A percentile compares a stretch with the other conserved stretches of the same genome.
phyloP scores from a whole-genome alignment of 92 coral and sea anemone genomes.

The Phymanthus crucifer region DNA sequence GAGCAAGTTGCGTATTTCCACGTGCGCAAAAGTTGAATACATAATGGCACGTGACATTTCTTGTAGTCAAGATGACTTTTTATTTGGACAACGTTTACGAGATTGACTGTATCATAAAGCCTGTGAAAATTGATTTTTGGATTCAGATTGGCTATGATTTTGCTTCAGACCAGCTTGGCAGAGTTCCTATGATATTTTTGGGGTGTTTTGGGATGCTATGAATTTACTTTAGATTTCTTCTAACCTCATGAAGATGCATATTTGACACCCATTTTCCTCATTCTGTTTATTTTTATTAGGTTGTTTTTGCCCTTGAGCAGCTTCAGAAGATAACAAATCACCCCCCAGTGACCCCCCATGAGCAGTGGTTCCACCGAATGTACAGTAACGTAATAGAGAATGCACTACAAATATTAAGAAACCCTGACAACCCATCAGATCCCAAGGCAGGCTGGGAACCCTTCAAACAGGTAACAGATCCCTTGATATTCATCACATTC shows the following conservation, averaged over 20 bases:
- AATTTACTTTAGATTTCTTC: not conserved
- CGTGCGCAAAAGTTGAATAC: too few relatives aligned
- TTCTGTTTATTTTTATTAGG: slow-evolving; percentile 32
- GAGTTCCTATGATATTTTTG: too few relatives aligned
- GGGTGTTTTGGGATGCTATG: not conserved
- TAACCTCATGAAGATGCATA: not conserved
- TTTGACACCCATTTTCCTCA: too few relatives aligned
- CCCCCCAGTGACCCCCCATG: slow-evolving; percentile 91
- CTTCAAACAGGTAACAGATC: slow-evolving; percentile 78
- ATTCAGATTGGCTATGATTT: too few relatives aligned
- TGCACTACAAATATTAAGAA: slow-evolving; percentile 77
- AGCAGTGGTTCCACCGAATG: slow-evolving; percentile 90
- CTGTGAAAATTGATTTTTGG: too few relatives aligned
- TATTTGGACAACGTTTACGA: too few relatives aligned
- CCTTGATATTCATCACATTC: too few relatives aligned
- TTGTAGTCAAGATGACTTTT: too few relatives aligned
- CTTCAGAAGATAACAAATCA: slow-evolving; percentile 78
- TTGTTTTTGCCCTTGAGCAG: slow-evolving; percentile 79
- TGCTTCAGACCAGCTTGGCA: too few relatives aligned
- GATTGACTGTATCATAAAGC: too few relatives aligned
- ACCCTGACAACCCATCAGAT: slow-evolving; percentile 82
- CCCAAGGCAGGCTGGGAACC: slow-evolving; percentile 96
- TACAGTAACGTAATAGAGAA: slow-evolving; percentile 71
- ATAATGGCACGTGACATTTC: too few relatives aligned
- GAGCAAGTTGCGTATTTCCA: too few relatives aligned